Evolutionary conservation across 2,888 invertebrate genomes (phyloP).

Genomic region (Poecilus cupreus): DNA sequence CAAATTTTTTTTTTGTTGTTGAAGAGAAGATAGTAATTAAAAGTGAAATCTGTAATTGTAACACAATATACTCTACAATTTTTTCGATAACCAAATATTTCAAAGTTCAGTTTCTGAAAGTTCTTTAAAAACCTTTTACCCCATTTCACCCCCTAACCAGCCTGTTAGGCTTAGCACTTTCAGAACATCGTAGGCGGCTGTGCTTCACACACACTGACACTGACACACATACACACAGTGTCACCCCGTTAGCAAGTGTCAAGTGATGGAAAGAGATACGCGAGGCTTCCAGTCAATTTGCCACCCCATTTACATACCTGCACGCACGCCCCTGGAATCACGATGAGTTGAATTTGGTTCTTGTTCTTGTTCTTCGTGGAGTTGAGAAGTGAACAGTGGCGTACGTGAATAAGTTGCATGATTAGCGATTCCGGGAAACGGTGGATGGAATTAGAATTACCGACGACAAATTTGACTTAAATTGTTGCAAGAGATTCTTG

Average conservation of each 20-base stretch:
- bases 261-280: conserved; percentile 3
- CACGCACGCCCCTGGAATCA: conserved; percentile 10
- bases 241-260: neutral
- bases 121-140: no score
- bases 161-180: no score
- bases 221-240: neutral
- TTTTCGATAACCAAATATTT: no score
- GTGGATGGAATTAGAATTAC: neutral
- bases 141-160: no score
- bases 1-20: no score
- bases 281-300: conserved; percentile 5
- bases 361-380: no score
- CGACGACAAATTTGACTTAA: neutral
- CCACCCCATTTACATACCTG: conserved; percentile 25
- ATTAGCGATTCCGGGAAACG: neutral
- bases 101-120: no score
- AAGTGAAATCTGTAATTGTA: no score
- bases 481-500: neutral
- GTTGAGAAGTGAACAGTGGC: neutral
- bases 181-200: no score
- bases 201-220: neutral
- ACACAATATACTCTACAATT: no score
- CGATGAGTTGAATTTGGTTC: neutral
- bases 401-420: neutral
- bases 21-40: no score